Conservation (phyloP, 2,797 vertebrate genomes). For the Novumbra hubbsi region DNA sequence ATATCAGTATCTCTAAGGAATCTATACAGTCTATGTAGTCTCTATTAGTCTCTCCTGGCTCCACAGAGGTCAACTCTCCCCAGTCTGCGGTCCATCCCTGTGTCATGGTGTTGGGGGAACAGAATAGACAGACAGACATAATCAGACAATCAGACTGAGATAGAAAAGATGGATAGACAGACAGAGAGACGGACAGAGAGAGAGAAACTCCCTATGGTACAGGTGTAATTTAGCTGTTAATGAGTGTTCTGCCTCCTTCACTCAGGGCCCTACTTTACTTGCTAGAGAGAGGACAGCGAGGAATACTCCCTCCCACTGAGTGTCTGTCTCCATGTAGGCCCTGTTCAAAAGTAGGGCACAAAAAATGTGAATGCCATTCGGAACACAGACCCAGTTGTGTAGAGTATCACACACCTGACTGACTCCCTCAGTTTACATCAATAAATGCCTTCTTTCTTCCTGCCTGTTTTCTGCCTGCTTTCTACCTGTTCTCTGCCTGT, state of each 20-base stretch:
- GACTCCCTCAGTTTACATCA: not conserved
- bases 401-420: not conserved
- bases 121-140: not conserved
- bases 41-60: not conserved
- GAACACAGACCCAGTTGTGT: not conserved
- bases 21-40: too few relatives aligned
- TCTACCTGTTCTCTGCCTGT: too few relatives aligned
- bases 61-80: not conserved
- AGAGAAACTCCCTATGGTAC: conserved; percentile 6
- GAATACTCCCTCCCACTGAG: not conserved
- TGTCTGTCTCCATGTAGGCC: not conserved
- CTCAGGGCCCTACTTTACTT: not conserved
- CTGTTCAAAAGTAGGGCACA: not conserved
- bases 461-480: too few relatives aligned
- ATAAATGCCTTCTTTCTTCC: not conserved
- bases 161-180: too few relatives aligned
- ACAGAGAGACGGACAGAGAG: not conserved
- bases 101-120: not conserved
- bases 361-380: not conserved
- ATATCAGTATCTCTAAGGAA: too few relatives aligned
- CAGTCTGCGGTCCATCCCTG: not conserved
- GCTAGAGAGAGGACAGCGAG: not conserved
- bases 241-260: conserved; percentile 11
- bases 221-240: conserved; percentile 25
- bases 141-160: too few relatives aligned